Evolutionary conservation across 1,140 invertebrate species (phyloP), one percentile per base, ranked within the genome.

Genomic region (Cepaea nemoralis): DNA sequence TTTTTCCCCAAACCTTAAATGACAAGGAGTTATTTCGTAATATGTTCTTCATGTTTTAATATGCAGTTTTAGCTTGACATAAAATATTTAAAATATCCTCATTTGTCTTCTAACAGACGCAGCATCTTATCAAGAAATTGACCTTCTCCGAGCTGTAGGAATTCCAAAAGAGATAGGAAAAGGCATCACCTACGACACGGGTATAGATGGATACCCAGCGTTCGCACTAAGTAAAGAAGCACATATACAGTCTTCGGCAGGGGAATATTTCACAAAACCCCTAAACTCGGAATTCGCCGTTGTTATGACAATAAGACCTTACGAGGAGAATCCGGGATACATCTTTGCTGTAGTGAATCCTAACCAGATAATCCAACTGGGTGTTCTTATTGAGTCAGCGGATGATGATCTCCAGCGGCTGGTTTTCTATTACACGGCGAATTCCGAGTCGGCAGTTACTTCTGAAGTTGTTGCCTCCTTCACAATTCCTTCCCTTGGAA

Each of bases 291-390:
- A 86, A 33, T 87, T 87, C 83, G 83, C 86, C 40, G 66, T 87
- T 14, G 50, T 69, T n/a, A 77, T 84, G 39, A 82, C 81, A 22
- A 45, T 87, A 14, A 83, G 83, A 71, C 55, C 81, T 19, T 50
- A 48, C 50, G 40, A 48, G 33, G 40, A 24, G 39, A 75, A 63
- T 24, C 83, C 83, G 33, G 85, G 86, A 33, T 85, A 83, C 71
- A 42, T 87, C 42, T 87, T 87, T 76, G 84, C 86, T 39, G 85
- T 87, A 55, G 84, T 86, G 42, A 85, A 87, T 59, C 84, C 85
- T 12, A 73, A 84, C 40, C 85, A 83, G 19, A 73, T 87, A 42
- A 74, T 87, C 37, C 81, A 84, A 55, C 85, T 87, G 70, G 86
- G 86, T 63, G 59, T 87, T 10, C 78, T 77, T 50, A 55, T 87